Evolutionary conservation across 2,888 invertebrate genomes (phyloP).

Genomic region (Myathropa florea): DNA sequence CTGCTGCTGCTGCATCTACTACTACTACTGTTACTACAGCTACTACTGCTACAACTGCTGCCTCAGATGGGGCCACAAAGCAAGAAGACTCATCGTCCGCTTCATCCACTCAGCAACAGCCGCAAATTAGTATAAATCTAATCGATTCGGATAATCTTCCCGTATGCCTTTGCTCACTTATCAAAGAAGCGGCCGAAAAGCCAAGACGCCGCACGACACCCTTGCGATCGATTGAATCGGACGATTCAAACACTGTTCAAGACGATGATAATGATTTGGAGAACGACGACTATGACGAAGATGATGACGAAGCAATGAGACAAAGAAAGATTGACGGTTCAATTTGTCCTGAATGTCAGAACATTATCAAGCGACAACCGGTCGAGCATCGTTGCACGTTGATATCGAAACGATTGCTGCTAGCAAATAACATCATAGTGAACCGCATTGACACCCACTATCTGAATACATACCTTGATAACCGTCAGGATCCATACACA

Average conservation of each 20-base stretch:
- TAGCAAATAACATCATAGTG: conserved; percentile 81
- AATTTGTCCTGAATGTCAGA: conserved; percentile 77
- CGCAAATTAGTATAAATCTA: conserved; percentile 80
- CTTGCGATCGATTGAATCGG: conserved; percentile 58
- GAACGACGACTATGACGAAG: conserved; percentile 36
- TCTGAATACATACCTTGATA: conserved; percentile 77
- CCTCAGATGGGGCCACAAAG: conserved; percentile 15
- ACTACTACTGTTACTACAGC: background rate
- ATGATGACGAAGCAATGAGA: conserved; percentile 32
- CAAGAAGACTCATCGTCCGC: conserved; percentile 57
- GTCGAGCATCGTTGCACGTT: conserved; percentile 76
- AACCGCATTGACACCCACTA: conserved; percentile 83
- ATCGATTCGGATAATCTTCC: conserved; percentile 81
- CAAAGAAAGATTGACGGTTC: conserved; percentile 68
- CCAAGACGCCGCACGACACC: conserved; percentile 54
- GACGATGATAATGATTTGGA: conserved; percentile 12
- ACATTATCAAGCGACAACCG: conserved; percentile 77
- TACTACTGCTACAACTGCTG: conserved; percentile 7
- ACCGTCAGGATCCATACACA: conserved; percentile 86
- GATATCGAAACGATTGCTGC: conserved; percentile 77
- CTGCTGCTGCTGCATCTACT: background rate
- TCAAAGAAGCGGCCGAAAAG: conserved; percentile 63
- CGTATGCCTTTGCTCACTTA: conserved; percentile 77
- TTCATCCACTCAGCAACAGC: conserved; percentile 69
- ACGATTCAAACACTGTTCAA: conserved; percentile 40